Conservation (phyloP, 2,888 invertebrate species). For the Cylloceria caligata region DNA sequence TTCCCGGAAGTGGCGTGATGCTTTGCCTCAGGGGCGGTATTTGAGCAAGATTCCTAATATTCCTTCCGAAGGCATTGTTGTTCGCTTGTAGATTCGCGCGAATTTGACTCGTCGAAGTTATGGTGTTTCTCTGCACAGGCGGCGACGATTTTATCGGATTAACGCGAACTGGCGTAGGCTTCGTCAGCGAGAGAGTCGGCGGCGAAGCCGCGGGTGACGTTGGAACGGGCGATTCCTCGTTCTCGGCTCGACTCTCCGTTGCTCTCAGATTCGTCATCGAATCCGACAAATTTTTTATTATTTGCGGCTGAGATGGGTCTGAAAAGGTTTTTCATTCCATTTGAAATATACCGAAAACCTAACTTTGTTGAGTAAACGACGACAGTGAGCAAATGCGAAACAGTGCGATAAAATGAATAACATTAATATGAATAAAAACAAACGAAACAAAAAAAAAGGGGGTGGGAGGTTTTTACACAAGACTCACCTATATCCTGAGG, state of each 20-base stretch:
- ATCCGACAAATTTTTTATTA: slow-evolving; percentile 83
- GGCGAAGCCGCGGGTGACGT: no score
- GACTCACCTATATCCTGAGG: slow-evolving; percentile 82
- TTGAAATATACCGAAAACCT: background rate
- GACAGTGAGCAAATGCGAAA: slow-evolving; percentile 17
- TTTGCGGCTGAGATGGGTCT: slow-evolving; percentile 86
- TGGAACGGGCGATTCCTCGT: slow-evolving; percentile 76
- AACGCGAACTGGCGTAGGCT: slow-evolving; percentile 81
- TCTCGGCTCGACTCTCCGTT: slow-evolving; percentile 70
- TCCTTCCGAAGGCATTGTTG: slow-evolving; percentile 74
- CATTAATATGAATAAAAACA: slow-evolving; percentile 22
- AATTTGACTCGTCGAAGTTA: slow-evolving; percentile 82
- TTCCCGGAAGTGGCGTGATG: slow-evolving; percentile 80
- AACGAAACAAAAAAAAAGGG: slow-evolving; percentile 42
- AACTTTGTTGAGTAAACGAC: background rate
- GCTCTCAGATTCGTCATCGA: slow-evolving; percentile 79
- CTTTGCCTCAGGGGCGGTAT: slow-evolving; percentile 82
- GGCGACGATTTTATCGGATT: slow-evolving; percentile 82
- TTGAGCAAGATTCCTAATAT: slow-evolving; percentile 80
- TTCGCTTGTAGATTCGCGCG: slow-evolving; percentile 80
- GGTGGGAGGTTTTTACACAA: slow-evolving; percentile 44
- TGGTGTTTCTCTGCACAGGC: slow-evolving; percentile 80
- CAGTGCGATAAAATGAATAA: slow-evolving; percentile 26
- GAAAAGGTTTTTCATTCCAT: slow-evolving; percentile 69
- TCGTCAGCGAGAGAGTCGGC: slow-evolving; percentile 77